Evolutionary conservation across 2,888 invertebrate species (phyloP), one percentile per base, ranked within the genome.

Genomic region (Lepidocyrtoides sp.): DNA sequence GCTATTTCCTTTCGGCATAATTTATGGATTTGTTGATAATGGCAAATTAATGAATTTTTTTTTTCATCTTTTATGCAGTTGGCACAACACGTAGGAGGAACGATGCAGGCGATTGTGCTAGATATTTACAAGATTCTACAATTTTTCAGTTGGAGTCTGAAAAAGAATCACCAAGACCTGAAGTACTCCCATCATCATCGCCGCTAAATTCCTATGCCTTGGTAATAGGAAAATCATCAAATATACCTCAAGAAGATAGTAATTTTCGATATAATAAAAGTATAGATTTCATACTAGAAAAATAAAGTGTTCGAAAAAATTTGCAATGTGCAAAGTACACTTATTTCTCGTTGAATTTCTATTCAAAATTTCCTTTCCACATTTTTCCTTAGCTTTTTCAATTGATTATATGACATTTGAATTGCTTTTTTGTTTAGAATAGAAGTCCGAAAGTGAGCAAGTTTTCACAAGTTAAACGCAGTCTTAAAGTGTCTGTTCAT

Each of bases 381-480:
- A 17, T 2, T 2, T 54, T 54, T n/a, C 2, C 20, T n/a, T n/a
- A 20, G 54, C 20, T 3, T 7, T 54, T 17, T 20, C 54, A 20
- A 12, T 29, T 63, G 1, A 7, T 29, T 63, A n/a, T 1, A 63
- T 63, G 12, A 66, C 17, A n/a, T 2, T n/a, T 36, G n/a, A 66
- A 10, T n/a, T 66, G 20, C 17, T 36, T 66, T 63, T 20, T n/a
- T 66, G 66, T 66, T 66, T 66, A 66, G 66, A 36, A 36, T 17
- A 66, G 66, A 66, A 36, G 66, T 66, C n/a, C 17, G 66, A 63
- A 26, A 1, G 14, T 12, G 63, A 66, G 66, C 32, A 66, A 66
- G 17, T 17, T 32, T 3, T 8, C 4, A 0, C 3, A 4, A 17
- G 66, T 36, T 17, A 66, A 36, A n/a, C 5, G 36, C 1, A 36